Evolutionary conservation across 2,113 vertebrate genomes (phyloP).

Genomic region (Parus major): DNA sequence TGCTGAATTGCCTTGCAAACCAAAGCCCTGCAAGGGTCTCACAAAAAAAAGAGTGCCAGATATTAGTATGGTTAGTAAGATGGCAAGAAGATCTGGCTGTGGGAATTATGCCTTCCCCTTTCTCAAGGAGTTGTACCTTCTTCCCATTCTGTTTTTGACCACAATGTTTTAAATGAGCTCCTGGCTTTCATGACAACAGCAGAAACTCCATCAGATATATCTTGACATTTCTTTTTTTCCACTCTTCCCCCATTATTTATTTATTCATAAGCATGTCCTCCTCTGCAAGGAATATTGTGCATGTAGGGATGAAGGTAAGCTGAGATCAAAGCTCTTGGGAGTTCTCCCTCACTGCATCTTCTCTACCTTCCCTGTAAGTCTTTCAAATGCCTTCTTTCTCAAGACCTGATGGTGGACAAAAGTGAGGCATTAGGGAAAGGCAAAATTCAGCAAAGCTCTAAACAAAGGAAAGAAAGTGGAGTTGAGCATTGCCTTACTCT

Average conservation of each 20-base stretch:
- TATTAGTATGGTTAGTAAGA: neutral
- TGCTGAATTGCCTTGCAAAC: neutral
- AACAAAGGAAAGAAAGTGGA: neutral
- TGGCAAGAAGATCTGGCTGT: neutral
- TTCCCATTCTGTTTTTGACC: neutral
- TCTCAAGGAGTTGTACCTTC: neutral
- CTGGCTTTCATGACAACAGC: conserved; percentile 19
- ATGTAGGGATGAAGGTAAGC: conserved; percentile 30
- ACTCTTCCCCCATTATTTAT: conserved; percentile 25
- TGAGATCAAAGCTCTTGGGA: conserved; percentile 47
- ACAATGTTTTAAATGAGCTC: conserved; percentile 39
- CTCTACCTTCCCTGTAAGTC: neutral
- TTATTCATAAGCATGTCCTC: conserved; percentile 48
- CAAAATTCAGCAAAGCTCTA: neutral
- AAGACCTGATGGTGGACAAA: neutral
- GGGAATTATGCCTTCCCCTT: neutral
- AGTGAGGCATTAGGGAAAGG: neutral
- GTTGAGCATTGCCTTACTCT: neutral
- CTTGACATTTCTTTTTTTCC: neutral
- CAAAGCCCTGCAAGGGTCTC: neutral
- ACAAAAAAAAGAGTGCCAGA: neutral
- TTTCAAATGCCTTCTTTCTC: neutral
- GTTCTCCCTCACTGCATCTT: neutral
- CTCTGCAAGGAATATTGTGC: conserved; percentile 45
- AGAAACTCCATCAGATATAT: conserved; percentile 15